phyloP scores from a whole-genome alignment of 1,140 invertebrate genomes.

The Apis mellifera region Amel_HAv3.1 CM009938.2:1075001-1075500 shows the following conservation, averaged over 20 bases:
- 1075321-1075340: slow-evolving; percentile 50
- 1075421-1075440: slow-evolving; percentile 16
- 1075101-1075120: background rate
- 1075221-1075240: slow-evolving; percentile 52
- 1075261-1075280: slow-evolving; percentile 26
- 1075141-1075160: background rate
- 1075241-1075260: slow-evolving; percentile 51
- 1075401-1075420: background rate
- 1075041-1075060: background rate
- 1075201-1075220: slow-evolving; percentile 32
- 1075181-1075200: background rate
- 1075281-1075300: slow-evolving; percentile 47
- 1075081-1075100: background rate
- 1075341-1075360: slow-evolving; percentile 43
- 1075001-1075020: too few relatives aligned
- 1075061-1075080: background rate
- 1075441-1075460: too few relatives aligned
- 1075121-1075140: background rate
- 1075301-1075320: slow-evolving; percentile 34
- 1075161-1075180: too few relatives aligned
- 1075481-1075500: background rate
- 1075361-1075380: slow-evolving; percentile 1
- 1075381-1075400: slow-evolving; percentile 28
- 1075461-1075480: slow-evolving; percentile 16
- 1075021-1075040: too few relatives aligned